Conservation (phyloP, 2,113 vertebrate species). For the Piprites chloris region DNA sequence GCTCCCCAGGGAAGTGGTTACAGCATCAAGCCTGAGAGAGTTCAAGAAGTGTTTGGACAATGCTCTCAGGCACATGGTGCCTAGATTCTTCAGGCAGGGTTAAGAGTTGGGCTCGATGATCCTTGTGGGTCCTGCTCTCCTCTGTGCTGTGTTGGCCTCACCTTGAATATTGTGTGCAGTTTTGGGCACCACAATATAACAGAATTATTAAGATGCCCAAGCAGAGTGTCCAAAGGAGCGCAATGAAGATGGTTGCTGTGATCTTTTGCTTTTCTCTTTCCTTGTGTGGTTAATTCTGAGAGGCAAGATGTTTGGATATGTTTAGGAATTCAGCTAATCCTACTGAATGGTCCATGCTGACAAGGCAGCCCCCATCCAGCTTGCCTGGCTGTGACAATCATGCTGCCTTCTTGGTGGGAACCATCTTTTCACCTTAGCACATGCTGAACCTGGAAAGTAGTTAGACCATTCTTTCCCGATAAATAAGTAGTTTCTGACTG, state of each 20-base stretch:
- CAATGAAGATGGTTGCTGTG: not conserved
- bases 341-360: not conserved
- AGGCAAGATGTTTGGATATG: not conserved
- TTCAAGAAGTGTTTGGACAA: not conserved
- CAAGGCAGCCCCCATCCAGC: not conserved
- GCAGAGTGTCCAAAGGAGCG: too few species aligned
- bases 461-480: not conserved
- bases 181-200: too few species aligned
- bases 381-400: not conserved
- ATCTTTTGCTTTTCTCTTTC: not conserved
- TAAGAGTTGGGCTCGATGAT: not conserved
- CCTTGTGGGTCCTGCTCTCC: not conserved
- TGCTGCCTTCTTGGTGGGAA: not conserved
- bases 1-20: not conserved
- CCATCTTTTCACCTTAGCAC: not conserved
- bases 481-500: not conserved
- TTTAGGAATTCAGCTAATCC: not conserved
- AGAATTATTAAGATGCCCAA: too few species aligned
- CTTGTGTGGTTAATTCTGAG: rapidly evolving
- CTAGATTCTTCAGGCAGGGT: not conserved
- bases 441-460: not conserved
- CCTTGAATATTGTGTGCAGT: too few species aligned
- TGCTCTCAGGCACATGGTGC: not conserved
- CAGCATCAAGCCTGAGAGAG: not conserved
- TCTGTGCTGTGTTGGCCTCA: too few species aligned